Base-by-base conservation (phyloP, 2,113 vertebrate species). In the Pampusana beccarii region DNA sequence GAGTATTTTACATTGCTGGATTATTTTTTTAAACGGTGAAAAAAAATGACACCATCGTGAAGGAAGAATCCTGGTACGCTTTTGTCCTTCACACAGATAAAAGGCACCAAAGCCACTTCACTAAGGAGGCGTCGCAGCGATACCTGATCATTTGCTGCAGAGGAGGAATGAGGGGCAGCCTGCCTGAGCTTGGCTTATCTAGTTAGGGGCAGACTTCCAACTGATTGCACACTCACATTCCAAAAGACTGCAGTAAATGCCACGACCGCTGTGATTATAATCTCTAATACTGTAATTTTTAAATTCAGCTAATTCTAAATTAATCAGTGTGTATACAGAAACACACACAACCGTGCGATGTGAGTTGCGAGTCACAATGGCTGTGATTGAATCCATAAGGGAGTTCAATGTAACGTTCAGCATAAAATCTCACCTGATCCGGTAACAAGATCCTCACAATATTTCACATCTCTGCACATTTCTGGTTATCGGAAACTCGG, bases 71-170 rank as follows among this genome's bases (percentile, higher is more conserved):
- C 50, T 80, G 77, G 94, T 42, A 64, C 12, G 26, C n/a, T 83
- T 89, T 86, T 58, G 77, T 56, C 56, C 83, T 95, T 96, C 96
- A 95, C 91, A 90, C 96, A 97, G 92, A 96, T 94, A 94, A 98
- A 97, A 97, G 96, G 83, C 86, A 95, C 31, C 73, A 29, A 80
- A 86, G 33, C 19, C 92, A 72, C 83, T 96, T 97, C 75, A 96
- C 97, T 97, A 96, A 93, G 86, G 74, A 97, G 88, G 84, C 54
- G 73, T 60, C 95, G 67, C 92, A 61, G 96, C 28, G 94, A 77
- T 87, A 92, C 91, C 95, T 92, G 82, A 91, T 95, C 88, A 87
- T 95, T 88, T 95, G 92, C 69, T 83, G 74, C 80, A 15, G 28
- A 83, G 89, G 60, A 50, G 46, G 70, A 90, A 28, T 25, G 86